Evolutionary conservation across 2,113 vertebrate genomes (phyloP).

Genomic region (Ptilorrhoa leucosticta): DNA sequence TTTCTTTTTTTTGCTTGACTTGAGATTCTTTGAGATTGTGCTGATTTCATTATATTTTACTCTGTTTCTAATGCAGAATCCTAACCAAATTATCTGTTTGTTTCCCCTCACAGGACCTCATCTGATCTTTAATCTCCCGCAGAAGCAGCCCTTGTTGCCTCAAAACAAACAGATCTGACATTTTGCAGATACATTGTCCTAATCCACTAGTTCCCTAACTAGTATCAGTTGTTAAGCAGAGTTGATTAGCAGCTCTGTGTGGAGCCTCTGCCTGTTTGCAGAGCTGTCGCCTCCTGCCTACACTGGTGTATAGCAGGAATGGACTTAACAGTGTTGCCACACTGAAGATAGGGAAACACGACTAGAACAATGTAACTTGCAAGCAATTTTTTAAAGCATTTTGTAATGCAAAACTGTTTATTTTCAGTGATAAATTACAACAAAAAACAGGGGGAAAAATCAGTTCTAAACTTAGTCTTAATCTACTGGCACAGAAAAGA

Average conservation of each 20-base stretch:
- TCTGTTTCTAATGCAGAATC: neutral
- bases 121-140: constrained; percentile 27
- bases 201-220: constrained; percentile 24
- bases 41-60: neutral
- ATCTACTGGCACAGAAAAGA: neutral
- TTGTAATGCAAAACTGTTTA: neutral
- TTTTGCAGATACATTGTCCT: constrained; percentile 31
- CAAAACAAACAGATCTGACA: constrained; percentile 43
- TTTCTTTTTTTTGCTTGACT: neutral
- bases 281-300: neutral
- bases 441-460: neutral
- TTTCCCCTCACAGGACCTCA: neutral
- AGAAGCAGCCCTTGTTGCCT: neutral
- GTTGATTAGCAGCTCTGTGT: constrained; percentile 51
- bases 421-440: neutral
- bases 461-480: neutral
- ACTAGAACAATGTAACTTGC: neutral
- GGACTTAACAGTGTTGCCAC: neutral
- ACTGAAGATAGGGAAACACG: neutral
- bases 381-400: neutral
- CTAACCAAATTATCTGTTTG: neutral
- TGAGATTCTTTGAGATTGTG: neutral
- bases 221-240: constrained; percentile 30
- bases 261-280: constrained; percentile 37
- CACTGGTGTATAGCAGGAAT: neutral